Base-by-base conservation (phyloP, 2,888 invertebrate species). In the Aproaerema taeniolella region DNA sequence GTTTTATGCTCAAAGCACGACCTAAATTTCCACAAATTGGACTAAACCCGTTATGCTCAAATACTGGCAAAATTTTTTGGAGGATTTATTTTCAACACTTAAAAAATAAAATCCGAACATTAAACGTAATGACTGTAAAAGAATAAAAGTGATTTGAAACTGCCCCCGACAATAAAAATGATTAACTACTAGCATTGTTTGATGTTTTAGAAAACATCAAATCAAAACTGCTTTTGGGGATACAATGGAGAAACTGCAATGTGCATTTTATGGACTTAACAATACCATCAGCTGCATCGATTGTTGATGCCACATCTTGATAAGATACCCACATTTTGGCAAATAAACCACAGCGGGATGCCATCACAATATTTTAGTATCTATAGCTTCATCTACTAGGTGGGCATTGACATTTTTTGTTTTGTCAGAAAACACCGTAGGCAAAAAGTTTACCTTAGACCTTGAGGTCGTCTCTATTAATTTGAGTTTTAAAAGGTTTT, bases 361-460 rank as follows among this genome's bases (percentile, higher is more conserved):
- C 82, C 82, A 70, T 86, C 85, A 86, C 75, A 86, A 86, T 86
- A 86, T 86, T 86, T 82, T 75, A 78, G 72, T 80, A 71, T 73
- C 67, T 66, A 73, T 65, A 60, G 56, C 67, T 78, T 67, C 71
- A 75, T 81, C 73, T 69, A 59, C 63, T 59, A 67, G 66, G 68
- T 62, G 56, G 50, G 43, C 59, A 58, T 61, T 63, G 58, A 53
- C 48, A 46, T 40, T 38, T 38, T 38, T 44, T 30, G 6, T 30
- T 11, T 2, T 30, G 12, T 24, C 33, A 20, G 14, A 9, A 20
- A 20, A 7, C 20, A 20, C 7, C 20, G n/a, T n/a, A n/a, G n/a
- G n/a, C 16, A 15, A 12, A 32, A 32, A 17, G 5, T 14, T 15
- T n/a, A 32, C n/a, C 16, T 16, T 15, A 12, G 31, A 13, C 28